These are phyloP conservation scores for Upupa epops DNA, from an alignment of 2,113 vertebrate genomes.

Conservation along the genomic window DNA sequence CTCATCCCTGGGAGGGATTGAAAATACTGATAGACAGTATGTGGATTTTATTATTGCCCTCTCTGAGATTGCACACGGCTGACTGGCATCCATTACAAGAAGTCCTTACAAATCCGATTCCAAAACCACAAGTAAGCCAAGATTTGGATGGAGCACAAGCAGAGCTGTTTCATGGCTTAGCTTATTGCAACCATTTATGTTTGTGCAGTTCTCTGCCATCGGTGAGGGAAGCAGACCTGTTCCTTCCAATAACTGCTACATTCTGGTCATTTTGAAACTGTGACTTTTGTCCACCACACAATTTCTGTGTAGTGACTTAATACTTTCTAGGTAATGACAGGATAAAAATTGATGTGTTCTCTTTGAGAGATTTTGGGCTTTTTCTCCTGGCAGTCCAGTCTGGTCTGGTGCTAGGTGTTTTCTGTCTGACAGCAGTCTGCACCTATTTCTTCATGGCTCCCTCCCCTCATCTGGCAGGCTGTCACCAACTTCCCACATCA, in stretches of 20 bases:
- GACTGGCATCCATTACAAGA: background rate
- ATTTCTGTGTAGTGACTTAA: background rate
- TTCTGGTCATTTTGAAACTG: accelerated
- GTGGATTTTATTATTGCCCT: background rate
- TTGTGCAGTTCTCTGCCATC: background rate
- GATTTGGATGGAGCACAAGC: accelerated
- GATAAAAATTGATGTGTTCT: background rate
- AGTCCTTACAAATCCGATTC: background rate
- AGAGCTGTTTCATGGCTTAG: background rate
- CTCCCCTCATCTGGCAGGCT: accelerated
- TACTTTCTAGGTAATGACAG: background rate
- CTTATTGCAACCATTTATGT: too few species aligned
- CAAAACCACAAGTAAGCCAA: background rate
- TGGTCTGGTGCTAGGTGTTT: background rate
- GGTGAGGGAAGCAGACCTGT: background rate
- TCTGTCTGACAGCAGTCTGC: background rate
- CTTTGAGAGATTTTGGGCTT: too few species aligned
- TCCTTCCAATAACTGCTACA: background rate
- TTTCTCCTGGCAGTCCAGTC: background rate
- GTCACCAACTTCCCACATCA: background rate
- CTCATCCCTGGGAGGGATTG: background rate
- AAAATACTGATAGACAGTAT: background rate
- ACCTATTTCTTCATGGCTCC: background rate
- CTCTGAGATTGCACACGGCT: background rate
- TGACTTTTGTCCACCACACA: background rate